Evolutionary conservation across 2,113 vertebrate genomes (phyloP).

Genomic region (Dissostichus mawsoni): DNA sequence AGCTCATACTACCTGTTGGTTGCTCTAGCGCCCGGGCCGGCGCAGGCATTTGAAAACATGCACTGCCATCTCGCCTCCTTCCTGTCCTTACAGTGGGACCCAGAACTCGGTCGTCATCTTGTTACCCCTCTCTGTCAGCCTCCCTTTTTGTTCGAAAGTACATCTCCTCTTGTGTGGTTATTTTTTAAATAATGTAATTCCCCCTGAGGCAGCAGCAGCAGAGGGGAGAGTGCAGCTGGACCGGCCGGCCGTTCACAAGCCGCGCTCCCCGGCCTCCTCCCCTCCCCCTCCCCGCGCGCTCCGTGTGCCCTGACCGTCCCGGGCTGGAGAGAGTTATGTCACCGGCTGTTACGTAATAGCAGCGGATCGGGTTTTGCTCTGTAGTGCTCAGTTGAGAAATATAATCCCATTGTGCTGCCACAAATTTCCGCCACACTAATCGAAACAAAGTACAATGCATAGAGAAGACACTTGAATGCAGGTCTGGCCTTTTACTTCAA

Average conservation of each 20-base stretch:
- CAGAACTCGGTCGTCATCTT: slow-evolving; percentile 33
- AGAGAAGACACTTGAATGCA: background rate
- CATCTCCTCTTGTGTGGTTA: slow-evolving; percentile 38
- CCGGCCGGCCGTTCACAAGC: slow-evolving; percentile 40
- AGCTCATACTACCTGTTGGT: slow-evolving; percentile 60
- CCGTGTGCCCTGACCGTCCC: slow-evolving; percentile 58
- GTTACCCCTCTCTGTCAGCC: background rate
- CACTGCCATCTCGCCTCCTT: slow-evolving; percentile 68
- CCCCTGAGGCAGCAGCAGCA: slow-evolving; percentile 30
- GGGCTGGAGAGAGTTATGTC: slow-evolving; percentile 77
- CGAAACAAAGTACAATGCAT: slow-evolving; percentile 41
- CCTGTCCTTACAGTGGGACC: slow-evolving; percentile 32
- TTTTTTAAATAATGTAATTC: slow-evolving; percentile 46
- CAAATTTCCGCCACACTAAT: slow-evolving; percentile 52
- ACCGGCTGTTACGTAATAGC: slow-evolving; percentile 79
- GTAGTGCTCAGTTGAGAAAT: slow-evolving; percentile 68
- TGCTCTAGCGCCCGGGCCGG: slow-evolving; percentile 74
- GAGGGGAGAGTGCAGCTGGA: slow-evolving; percentile 56
- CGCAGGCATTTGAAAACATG: slow-evolving; percentile 77
- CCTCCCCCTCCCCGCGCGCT: slow-evolving; percentile 17
- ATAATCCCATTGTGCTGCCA: slow-evolving; percentile 70
- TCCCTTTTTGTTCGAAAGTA: background rate
- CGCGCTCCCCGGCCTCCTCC: slow-evolving; percentile 24
- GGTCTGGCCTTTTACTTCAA: background rate
- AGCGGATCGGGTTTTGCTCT: slow-evolving; percentile 74